phyloP scores from a whole-genome alignment of 2,888 invertebrate species.

The Malachius bipustulatus region DNA sequence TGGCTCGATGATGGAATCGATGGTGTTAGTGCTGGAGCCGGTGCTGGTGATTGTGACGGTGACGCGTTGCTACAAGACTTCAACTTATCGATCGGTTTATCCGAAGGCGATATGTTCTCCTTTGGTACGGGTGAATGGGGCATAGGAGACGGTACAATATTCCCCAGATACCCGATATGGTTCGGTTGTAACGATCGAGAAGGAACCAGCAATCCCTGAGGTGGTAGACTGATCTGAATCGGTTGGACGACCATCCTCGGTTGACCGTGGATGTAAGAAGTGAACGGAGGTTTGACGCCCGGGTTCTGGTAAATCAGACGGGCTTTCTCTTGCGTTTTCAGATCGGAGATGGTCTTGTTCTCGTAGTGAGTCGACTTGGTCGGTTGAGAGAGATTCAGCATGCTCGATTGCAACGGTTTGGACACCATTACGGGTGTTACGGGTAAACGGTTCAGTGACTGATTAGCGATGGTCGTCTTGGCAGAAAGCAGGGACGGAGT shows the following conservation, averaged over 20 bases:
- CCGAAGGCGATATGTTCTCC: constrained; percentile 19
- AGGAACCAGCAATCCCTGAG: constrained; percentile 25
- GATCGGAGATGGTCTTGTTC: constrained; percentile 26
- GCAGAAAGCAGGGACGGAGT: constrained; percentile 18
- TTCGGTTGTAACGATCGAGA: constrained; percentile 23
- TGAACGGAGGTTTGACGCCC: constrained; percentile 19
- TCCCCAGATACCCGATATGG: constrained; percentile 15
- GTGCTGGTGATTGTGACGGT: not conserved
- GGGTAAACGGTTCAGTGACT: constrained; percentile 45
- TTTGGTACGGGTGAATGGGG: constrained; percentile 29
- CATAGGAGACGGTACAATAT: constrained; percentile 16
- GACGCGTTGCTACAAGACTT: not conserved
- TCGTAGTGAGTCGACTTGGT: constrained; percentile 30
- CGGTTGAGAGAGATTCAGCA: constrained; percentile 34
- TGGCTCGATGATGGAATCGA: no score
- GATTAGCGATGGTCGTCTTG: constrained; percentile 18
- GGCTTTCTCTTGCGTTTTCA: constrained; percentile 30
- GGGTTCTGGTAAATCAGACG: constrained; percentile 34
- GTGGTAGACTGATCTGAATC: constrained; percentile 19
- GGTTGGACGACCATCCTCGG: constrained; percentile 26
- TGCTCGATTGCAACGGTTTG: constrained; percentile 44
- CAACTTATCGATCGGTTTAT: no score
- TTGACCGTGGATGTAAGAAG: constrained; percentile 22
- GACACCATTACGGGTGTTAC: constrained; percentile 47
- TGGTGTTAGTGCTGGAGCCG: no score